Percentiles rank a stretch among this genome's conserved stretches.
These are phyloP conservation scores for Drosophila bocki DNA, from an alignment of 1,140 invertebrate genomes.

Conservation along the genomic window DNA sequence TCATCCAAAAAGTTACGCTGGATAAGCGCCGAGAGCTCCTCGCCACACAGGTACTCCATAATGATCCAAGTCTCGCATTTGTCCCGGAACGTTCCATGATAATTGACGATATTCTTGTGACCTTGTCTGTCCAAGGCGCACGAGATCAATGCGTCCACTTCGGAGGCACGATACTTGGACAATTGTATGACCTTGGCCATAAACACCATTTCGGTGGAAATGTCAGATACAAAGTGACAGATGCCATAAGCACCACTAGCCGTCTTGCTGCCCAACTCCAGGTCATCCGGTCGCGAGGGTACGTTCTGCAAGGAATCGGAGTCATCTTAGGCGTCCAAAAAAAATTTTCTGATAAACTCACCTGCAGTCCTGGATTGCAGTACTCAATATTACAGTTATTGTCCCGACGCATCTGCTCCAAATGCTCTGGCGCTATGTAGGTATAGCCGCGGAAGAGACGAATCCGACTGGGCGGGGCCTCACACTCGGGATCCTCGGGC, in stretches of 20 bases:
- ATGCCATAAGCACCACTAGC: constrained; percentile 65
- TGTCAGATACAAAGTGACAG: constrained; percentile 69
- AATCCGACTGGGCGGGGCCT: constrained; percentile 93
- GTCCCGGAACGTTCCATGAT: constrained; percentile 93
- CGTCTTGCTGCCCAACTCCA: constrained; percentile 58
- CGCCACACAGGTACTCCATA: constrained; percentile 93
- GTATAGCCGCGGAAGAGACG: constrained; percentile 97
- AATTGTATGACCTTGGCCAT: constrained; percentile 92
- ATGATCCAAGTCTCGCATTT: constrained; percentile 93
- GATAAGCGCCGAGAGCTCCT: constrained; percentile 93
- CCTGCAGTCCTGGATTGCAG: constrained; percentile 63
- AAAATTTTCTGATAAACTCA: constrained; percentile 11
- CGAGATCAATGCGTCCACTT: constrained; percentile 74
- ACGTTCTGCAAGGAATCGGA: constrained; percentile 40
- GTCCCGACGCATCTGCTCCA: constrained; percentile 62
- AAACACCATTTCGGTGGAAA: constrained; percentile 60
- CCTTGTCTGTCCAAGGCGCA: constrained; percentile 55
- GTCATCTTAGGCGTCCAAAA: background rate
- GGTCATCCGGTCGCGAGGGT: constrained; percentile 60
- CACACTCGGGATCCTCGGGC: constrained; percentile 95
- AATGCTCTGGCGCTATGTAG: constrained; percentile 95
- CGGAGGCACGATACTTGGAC: constrained; percentile 84
- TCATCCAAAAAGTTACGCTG: constrained; percentile 89
- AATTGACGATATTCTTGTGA: constrained; percentile 95
- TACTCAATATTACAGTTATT: constrained; percentile 69